Base-by-base conservation (phyloP, 2,888 invertebrate genomes). In the Thereva unica region DNA sequence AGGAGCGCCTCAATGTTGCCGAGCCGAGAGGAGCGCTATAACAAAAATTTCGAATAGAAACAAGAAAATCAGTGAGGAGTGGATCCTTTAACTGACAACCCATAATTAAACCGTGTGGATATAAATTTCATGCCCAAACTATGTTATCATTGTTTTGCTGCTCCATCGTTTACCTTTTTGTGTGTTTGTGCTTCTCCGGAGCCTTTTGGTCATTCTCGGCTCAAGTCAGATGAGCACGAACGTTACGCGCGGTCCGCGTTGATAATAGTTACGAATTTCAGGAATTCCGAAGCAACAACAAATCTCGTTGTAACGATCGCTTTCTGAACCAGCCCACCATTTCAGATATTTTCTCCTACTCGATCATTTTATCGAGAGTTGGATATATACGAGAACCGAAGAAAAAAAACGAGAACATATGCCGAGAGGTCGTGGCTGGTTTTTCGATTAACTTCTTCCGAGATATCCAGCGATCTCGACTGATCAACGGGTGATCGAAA, bases 41-140 rank as follows among this genome's bases (percentile, higher is more conserved):
- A 61, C 61, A 61, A 61, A n/a, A 61, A 50, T 61, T 40, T 61
- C 61, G 61, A 61, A 61, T 61, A 61, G 61, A 61, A 50, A 61
- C 50, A 50, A 61, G 50, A 61, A 61, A 61, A 61, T 50, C 61
- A 61, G 61, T 61, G 61, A 61, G 61, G 61, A 61, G 61, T 61
- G 49, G 49, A 61, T 55, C 64, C 23, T 54, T 23, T 35, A 34
- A 6, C 53, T 64, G 64, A 64, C 64, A 64, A 54, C 54, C 64
- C 64, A 55, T 64, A 64, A 64, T 64, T 64, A 64, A 64, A 64
- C 54, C 64, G 64, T 47, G 54, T 64, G 54, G 64, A 64, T 64
- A 64, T 54, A 64, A 54, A 55, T 54, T 45, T 64, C 47, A 47
- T 64, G 54, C 47, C 55, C 64, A 54, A 64, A 52, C 44, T 54